phyloP scores from a whole-genome alignment of 2,113 vertebrate species.

The Megaceryle maxima region DNA sequence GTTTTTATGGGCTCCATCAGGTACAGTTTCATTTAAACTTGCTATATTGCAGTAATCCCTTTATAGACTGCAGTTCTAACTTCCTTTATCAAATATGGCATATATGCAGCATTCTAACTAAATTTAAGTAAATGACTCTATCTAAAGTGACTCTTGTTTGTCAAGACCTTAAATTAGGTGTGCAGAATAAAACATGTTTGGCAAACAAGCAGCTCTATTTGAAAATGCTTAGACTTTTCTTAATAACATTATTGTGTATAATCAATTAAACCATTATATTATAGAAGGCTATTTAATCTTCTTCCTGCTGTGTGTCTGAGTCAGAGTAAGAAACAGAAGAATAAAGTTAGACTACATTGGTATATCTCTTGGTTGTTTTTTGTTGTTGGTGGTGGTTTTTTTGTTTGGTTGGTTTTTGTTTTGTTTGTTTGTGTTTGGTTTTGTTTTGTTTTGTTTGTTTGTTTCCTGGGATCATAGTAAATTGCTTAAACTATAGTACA shows the following conservation, averaged over 20 bases:
- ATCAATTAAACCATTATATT: neutral
- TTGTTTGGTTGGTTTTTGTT: no score
- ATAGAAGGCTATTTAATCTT: neutral
- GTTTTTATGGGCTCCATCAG: neutral
- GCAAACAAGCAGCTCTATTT: neutral
- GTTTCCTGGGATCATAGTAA: neutral
- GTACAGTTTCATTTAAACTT: neutral
- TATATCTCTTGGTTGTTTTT: neutral
- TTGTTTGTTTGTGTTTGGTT: no score
- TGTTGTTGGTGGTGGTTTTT: no score
- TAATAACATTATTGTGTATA: neutral
- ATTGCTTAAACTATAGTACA: neutral
- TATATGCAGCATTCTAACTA: neutral
- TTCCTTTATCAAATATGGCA: neutral
- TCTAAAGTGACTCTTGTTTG: neutral
- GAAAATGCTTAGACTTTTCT: neutral
- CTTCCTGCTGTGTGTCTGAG: neutral
- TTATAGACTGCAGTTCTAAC: neutral
- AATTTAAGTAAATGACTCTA: neutral
- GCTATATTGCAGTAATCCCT: neutral
- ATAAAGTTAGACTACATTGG: neutral
- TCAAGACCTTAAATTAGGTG: neutral
- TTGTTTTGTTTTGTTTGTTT: neutral
- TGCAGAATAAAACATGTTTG: neutral
- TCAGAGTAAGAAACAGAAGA: neutral